phyloP scores from a whole-genome alignment of 2,113 vertebrate genomes.

The Sturnus vulgaris region DNA sequence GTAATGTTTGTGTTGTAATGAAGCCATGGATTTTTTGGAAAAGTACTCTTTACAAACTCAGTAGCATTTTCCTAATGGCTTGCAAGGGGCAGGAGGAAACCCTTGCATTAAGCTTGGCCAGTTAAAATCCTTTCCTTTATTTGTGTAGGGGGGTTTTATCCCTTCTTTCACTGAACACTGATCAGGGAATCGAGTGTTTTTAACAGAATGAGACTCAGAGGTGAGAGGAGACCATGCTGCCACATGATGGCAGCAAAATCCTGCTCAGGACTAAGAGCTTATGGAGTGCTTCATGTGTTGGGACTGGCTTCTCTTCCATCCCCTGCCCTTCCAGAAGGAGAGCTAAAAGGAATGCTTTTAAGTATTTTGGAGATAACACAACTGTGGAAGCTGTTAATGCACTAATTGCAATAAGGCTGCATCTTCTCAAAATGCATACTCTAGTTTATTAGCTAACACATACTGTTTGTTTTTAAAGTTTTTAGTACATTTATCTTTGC shows the following conservation, averaged over 20 bases:
- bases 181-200: neutral
- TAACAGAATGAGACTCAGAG: rapidly evolving
- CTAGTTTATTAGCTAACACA: neutral
- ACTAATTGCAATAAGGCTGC: neutral
- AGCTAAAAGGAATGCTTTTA: neutral
- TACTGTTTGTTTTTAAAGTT: neutral
- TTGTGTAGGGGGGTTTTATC: rapidly evolving
- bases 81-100: neutral
- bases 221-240: neutral
- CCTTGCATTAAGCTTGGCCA: neutral
- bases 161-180: neutral
- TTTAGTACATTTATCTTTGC: neutral
- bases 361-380: neutral
- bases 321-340: neutral
- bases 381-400: neutral
- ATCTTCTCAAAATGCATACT: neutral
- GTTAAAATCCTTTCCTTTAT: neutral
- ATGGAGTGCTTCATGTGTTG: neutral
- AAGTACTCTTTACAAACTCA: neutral
- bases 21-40: neutral
- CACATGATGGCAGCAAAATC: conserved; percentile 67
- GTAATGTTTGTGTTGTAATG: neutral
- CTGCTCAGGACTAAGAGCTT: neutral
- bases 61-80: neutral
- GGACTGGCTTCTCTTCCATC: neutral